phyloP scores from a whole-genome alignment of 2,888 invertebrate species.

The Dendrolimus pini region DNA sequence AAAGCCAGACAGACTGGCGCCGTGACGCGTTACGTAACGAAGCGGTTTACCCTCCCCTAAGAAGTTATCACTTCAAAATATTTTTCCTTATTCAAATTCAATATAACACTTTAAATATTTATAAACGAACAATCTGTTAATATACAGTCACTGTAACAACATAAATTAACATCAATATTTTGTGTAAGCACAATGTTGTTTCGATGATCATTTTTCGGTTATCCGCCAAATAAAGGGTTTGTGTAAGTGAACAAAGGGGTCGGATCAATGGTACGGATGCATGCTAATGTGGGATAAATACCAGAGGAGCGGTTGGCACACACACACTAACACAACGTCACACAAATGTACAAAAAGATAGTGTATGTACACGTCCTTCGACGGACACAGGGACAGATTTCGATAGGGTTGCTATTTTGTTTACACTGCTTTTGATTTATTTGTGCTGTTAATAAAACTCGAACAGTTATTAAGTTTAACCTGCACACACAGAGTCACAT shows the following conservation, averaged over 20 bases:
- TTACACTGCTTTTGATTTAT: too few species aligned
- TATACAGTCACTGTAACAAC: neutral
- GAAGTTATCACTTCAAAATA: neutral
- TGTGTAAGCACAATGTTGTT: conserved; percentile 23
- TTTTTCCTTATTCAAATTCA: neutral
- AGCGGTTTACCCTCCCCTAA: too few species aligned
- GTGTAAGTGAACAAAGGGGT: conserved; percentile 47
- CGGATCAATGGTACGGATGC: conserved; percentile 63
- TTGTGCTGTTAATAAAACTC: too few species aligned
- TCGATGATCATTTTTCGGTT: conserved; percentile 27
- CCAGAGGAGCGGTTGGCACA: conserved; percentile 45
- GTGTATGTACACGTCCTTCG: conserved; percentile 7
- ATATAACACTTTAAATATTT: neutral
- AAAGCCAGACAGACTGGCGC: too few species aligned
- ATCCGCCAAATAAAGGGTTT: conserved; percentile 38
- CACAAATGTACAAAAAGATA: conserved; percentile 14
- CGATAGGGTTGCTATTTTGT: conserved; percentile 23
- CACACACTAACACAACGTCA: conserved; percentile 24
- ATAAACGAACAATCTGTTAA: too few species aligned
- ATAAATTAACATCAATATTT: conserved; percentile 15
- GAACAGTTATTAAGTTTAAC: too few species aligned
- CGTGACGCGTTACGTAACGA: too few species aligned
- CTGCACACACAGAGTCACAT: too few species aligned
- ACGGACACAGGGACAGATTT: conserved; percentile 15
- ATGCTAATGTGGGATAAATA: conserved; percentile 67